These are phyloP conservation scores for Eupithecia tripunctaria DNA, from an alignment of 2,888 invertebrate species.

Conservation along the genomic window DNA sequence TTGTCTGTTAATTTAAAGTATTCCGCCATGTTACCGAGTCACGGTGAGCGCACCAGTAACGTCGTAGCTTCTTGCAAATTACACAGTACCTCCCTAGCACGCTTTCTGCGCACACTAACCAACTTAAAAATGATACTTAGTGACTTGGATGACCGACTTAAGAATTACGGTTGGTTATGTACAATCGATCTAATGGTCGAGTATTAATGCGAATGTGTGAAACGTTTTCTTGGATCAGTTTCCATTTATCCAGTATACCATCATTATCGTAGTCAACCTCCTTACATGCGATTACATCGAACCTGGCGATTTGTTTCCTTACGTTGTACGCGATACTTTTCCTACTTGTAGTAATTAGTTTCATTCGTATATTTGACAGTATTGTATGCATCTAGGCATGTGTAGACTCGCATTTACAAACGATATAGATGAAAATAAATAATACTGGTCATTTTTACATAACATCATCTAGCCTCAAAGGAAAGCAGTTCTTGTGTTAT, in stretches of 20 bases:
- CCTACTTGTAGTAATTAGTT: too few relatives aligned
- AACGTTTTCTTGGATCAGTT: slow-evolving; percentile 38
- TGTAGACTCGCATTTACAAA: too few relatives aligned
- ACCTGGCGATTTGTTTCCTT: neutral
- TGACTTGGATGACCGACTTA: slow-evolving; percentile 57
- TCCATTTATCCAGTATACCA: slow-evolving; percentile 20
- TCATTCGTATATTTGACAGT: too few relatives aligned
- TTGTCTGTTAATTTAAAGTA: slow-evolving; percentile 51
- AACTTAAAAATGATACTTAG: slow-evolving; percentile 74
- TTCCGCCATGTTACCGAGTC: slow-evolving; percentile 57
- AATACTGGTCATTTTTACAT: too few relatives aligned
- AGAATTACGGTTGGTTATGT: slow-evolving; percentile 51
- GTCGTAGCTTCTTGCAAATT: slow-evolving; percentile 71
- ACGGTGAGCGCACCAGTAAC: slow-evolving; percentile 62
- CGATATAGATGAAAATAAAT: too few relatives aligned
- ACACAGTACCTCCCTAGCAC: slow-evolving; percentile 73
- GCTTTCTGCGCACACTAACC: slow-evolving; percentile 81
- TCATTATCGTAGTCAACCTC: slow-evolving; percentile 27
- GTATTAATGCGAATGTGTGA: slow-evolving; percentile 43
- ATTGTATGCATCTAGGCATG: too few relatives aligned
- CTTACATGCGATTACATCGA: slow-evolving; percentile 17
- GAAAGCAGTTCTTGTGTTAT: too few relatives aligned
- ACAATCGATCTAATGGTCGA: slow-evolving; percentile 51
- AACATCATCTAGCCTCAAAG: too few relatives aligned
- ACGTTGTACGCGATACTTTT: too few relatives aligned